Evolutionary conservation across 2,888 invertebrate genomes (phyloP), one percentile per base, ranked within the genome.

Genomic region (Hirtodrosophila histrioides): DNA sequence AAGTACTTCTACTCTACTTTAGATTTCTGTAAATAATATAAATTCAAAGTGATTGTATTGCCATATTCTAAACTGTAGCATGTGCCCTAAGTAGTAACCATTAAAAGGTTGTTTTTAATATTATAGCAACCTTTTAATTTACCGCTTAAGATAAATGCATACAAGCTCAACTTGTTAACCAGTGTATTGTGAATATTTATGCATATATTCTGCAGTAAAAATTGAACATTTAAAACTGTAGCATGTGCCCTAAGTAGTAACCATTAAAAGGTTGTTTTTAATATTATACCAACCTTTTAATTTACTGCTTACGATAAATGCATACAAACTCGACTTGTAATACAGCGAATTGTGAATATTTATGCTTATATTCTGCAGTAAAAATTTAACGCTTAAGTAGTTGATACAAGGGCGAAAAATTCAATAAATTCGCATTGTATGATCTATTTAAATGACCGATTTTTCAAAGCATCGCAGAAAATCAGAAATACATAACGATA

Each of bases 281-380:
- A 8, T 12, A 10, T 4, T 0, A 12, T 4, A 12, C 69, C 78
- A 39, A 72, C 75, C 88, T 69, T 75, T 81, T 75, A 60, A 66
- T 73, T 56, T 81, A 83, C 88, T 83, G 66, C 82, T 78, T 85
- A 40, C 27, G 49, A 53, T 50, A 70, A 60, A 43, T 74, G 55
- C 55, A 68, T 27, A 11, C 4, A 5, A 33, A 9, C 12, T 6
- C n/a, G n/a, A 17, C 48, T 3, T 36, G 9, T n/a, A n/a, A n/a
- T n/a, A n/a, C n/a, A n/a, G n/a, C n/a, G 17, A 17, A 17, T 17
- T 17, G 17, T 17, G 17, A 17, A 17, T 17, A 17, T 17, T 17
- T 17, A 17, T 17, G 17, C 17, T 1, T 17, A 17, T 17, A 17
- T 17, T 17, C 17, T 17, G 17, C 17, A 17, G 31, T 45, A 12